These are phyloP conservation scores for Alfaro cultratus DNA, from an alignment of 2,797 vertebrate species.

Conservation along the genomic window DNA sequence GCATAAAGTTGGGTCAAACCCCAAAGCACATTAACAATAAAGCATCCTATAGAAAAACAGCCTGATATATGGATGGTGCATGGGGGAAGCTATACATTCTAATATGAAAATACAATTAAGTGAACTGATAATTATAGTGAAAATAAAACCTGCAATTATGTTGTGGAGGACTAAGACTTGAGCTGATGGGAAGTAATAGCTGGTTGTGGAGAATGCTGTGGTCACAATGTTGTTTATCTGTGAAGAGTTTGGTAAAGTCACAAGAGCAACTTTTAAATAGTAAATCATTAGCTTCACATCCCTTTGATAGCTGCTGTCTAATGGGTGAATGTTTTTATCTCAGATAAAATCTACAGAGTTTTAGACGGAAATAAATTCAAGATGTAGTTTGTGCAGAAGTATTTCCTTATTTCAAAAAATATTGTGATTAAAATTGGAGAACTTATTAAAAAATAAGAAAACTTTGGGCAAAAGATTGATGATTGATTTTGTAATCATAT, in stretches of 20 bases:
- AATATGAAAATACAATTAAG: slow-evolving; percentile 67
- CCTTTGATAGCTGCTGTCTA: slow-evolving; percentile 17
- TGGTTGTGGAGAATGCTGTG: slow-evolving; percentile 40
- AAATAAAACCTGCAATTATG: slow-evolving; percentile 65
- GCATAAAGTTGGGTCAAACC: slow-evolving; percentile 62
- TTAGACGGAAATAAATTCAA: not conserved
- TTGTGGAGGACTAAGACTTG: slow-evolving; percentile 51
- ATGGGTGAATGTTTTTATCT: slow-evolving; percentile 10
- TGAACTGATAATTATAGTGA: slow-evolving; percentile 65
- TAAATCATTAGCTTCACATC: slow-evolving; percentile 38
- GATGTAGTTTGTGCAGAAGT: not conserved
- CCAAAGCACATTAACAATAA: slow-evolving; percentile 39
- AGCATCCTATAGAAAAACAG: slow-evolving; percentile 42
- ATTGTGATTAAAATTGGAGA: not conserved
- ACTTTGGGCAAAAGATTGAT: not conserved
- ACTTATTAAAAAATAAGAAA: not conserved
- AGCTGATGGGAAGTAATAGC: slow-evolving; percentile 63
- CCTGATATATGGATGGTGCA: slow-evolving; percentile 32
- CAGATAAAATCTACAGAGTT: not conserved
- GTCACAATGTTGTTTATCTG: slow-evolving; percentile 59
- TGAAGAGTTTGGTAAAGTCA: slow-evolving; percentile 46
- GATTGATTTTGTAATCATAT: not conserved
- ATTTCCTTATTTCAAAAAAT: not conserved
- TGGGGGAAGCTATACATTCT: slow-evolving; percentile 52
- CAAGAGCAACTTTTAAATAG: slow-evolving; percentile 48